A percentile compares a stretch with the other conserved stretches of the same genome.
Conservation (phyloP, 2,888 invertebrate genomes). For the Pasiphila rectangulata region DNA sequence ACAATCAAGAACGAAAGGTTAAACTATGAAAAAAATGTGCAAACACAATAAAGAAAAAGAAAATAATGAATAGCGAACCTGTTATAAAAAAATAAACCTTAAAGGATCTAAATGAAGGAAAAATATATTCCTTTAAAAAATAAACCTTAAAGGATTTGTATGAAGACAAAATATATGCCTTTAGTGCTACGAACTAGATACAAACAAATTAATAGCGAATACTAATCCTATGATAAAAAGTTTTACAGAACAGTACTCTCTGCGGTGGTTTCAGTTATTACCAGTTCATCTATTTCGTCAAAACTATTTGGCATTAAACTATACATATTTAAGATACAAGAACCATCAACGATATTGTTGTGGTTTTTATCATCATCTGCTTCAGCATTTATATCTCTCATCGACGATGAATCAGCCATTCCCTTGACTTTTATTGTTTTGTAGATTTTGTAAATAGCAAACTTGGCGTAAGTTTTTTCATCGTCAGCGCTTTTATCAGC, state of each 20-base stretch:
- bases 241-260: conserved; percentile 24
- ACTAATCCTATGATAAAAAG: too few species aligned
- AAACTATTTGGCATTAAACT: conserved; percentile 52
- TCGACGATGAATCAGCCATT: conserved; percentile 65
- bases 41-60: neutral
- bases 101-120: neutral
- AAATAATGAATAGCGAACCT: conserved; percentile 13
- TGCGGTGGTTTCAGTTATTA: conserved; percentile 46
- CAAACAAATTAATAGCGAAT: neutral
- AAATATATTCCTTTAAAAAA: conserved; percentile 4
- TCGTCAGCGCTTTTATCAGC: conserved; percentile 44
- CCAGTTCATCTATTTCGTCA: conserved; percentile 51
- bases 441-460: conserved; percentile 63
- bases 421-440: conserved; percentile 52
- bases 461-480: conserved; percentile 57
- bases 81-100: conserved; percentile 1
- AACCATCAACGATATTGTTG: conserved; percentile 29
- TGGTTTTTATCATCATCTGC: conserved; percentile 29
- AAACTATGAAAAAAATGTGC: neutral
- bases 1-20: conserved; percentile 43
- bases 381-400: conserved; percentile 52
- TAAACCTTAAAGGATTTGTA: neutral
- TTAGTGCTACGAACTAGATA: conserved; percentile 15
- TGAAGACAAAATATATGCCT: conserved; percentile 4
- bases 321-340: conserved; percentile 51